Evolutionary conservation across 2,888 invertebrate genomes (phyloP), one percentile per base, ranked within the genome.

Genomic region (Osmoderma eremita): DNA sequence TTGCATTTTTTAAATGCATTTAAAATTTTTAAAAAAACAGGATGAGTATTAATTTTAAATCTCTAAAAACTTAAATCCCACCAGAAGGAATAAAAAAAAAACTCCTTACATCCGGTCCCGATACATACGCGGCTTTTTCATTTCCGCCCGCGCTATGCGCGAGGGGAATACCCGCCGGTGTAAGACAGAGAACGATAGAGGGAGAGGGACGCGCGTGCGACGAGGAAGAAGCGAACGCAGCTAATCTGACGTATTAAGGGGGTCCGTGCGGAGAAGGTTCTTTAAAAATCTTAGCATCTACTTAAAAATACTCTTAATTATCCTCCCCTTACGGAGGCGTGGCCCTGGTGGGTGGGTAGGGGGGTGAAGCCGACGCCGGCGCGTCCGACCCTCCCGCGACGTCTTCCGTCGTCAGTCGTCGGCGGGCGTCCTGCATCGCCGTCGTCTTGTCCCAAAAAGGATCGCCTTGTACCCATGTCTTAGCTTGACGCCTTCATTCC

Each of bases 331-430:
- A 51, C 71, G 78, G 79, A 78, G 81, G 80, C 80, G 81, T 79
- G 80, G 77, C 77, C 73, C 30, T 30, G 30, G 30, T 73, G 75
- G 74, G 71, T 76, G 77, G 71, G 30, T 6, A 73, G 75, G 74
- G 71, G 76, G 77, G 71, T 76, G 71, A 74, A 74, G 78, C 75
- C 73, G 82, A 83, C 71, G 84, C 69, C 73, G 78, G 78, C 79
- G 79, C 79, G 78, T 78, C 77, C 76, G 73, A 71, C 77, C 78
- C 78, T 78, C 78, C 78, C 77, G 78, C 80, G 79, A 80, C 81
- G 81, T 81, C 82, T 81, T 82, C 79, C 79, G 79, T 78, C 79
- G 79, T 79, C 82, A 82, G 82, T 82, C 82, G 81, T 78, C 81
- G 80, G 78, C 80, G 78, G 81, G 78, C 81, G 80, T 79, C 81